Base-by-base conservation (phyloP, 2,797 vertebrate species). In the Catharus ustulatus region DNA sequence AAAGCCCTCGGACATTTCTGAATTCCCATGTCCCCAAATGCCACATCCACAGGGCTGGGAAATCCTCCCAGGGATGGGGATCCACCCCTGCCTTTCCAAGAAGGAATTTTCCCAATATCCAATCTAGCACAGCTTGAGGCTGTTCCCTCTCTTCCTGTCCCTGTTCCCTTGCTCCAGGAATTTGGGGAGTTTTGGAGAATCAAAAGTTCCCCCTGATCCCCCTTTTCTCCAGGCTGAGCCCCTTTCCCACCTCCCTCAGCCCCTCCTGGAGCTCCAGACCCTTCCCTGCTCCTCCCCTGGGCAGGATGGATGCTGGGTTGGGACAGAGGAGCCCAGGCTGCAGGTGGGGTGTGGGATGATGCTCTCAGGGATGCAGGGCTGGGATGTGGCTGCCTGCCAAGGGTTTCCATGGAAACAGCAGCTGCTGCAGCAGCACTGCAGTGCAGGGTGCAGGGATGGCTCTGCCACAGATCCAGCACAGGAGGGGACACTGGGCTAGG, bases 281-380 rank as follows among this genome's bases (percentile, higher is more conserved):
- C 34, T 86, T 51, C 54, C 71, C 62, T 43, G 45, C 36, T 15
- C 61, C 54, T 38, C 32, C 42, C 49, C 32, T 14, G 66, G 15
- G 10, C 51, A 40, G 0, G 20, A 5, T 11, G 34, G 59, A 9
- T 0, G 1, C 59, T 3, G 5, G 66, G 12, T 4, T 1, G 8
- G 84, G 52, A 59, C 67, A 58, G 68, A 59, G 62, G n/a, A 59
- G 59, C 58, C 15, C 1, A 0, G 46, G 68, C 62, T 81, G 85
- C 77, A 20, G 76, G 69, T 42, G 34, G 26, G 54, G 15, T 61
- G 61, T 88, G 86, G 69, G 87, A 21, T 29, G 86, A 5, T 69
- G 86, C 71, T 49, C 63, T 5, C 86, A 55, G 78, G 78, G 87
- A 76, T 82, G 87, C 87, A 83, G 78, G 63, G 63, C 49, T 75